phyloP scores from a whole-genome alignment of 2,113 vertebrate species.

The Chunga burmeisteri region DNA sequence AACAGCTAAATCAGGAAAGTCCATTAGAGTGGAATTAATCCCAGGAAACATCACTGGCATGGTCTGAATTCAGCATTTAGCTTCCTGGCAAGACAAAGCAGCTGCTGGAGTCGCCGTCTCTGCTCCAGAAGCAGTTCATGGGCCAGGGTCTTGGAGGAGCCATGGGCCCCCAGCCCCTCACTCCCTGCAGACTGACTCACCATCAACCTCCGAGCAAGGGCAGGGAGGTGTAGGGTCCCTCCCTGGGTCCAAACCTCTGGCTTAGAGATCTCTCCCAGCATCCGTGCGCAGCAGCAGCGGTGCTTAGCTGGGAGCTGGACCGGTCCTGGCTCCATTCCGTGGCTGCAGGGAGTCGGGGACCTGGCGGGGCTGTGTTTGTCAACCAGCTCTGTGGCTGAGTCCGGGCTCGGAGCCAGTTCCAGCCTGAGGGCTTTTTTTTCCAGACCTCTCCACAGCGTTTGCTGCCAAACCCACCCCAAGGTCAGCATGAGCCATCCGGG shows the following conservation, averaged over 20 bases:
- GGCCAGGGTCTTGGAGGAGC: not conserved
- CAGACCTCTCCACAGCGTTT: not conserved
- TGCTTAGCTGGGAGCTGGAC: not conserved
- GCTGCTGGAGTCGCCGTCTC: not conserved
- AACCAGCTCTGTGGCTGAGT: not conserved
- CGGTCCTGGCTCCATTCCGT: not conserved
- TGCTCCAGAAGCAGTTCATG: not conserved
- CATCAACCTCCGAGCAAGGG: accelerated
- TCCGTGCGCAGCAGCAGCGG: not conserved
- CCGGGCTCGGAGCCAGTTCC: not conserved
- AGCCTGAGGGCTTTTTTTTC: not conserved
- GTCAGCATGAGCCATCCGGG: not conserved
- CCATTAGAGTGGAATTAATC: constrained; percentile 48
- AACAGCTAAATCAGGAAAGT: constrained; percentile 37
- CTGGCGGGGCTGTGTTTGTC: not conserved
- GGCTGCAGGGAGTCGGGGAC: not conserved
- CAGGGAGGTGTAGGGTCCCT: not conserved
- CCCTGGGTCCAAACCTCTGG: not conserved
- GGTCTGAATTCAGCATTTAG: not conserved
- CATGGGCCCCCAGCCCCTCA: accelerated
- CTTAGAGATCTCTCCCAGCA: not conserved
- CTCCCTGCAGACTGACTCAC: not conserved
- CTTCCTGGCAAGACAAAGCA: not conserved
- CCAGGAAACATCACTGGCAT: not conserved
- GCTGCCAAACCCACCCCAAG: constrained; percentile 44